A percentile compares a stretch with the other conserved stretches of the same genome.
Evolutionary conservation across 1,140 invertebrate species (phyloP).

Genomic region (Drosophila rufa): DNA sequence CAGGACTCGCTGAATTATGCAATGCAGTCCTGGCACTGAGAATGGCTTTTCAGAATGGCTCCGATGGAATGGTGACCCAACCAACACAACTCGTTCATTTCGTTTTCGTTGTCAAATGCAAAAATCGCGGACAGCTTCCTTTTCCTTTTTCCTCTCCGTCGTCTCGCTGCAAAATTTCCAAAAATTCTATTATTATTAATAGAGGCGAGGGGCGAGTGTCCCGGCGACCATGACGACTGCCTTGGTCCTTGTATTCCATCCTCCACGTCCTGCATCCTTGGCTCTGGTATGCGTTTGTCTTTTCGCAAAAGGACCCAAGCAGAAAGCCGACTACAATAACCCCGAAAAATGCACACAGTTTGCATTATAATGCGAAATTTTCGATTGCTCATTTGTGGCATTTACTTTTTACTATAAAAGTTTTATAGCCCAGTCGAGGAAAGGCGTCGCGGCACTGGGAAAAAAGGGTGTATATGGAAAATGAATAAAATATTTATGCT

Average conservation of each 20-base stretch:
- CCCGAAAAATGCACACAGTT: slow-evolving; percentile 83
- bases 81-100: slow-evolving; percentile 58
- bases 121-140: slow-evolving; percentile 76
- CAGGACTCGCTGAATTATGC: slow-evolving; percentile 50
- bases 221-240: slow-evolving; percentile 72
- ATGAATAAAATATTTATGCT: rapidly evolving
- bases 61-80: slow-evolving; percentile 13
- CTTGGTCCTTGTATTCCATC: slow-evolving; percentile 29
- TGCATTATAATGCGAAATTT: slow-evolving; percentile 84
- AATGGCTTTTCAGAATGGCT: not conserved
- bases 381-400: slow-evolving; percentile 84
- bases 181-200: slow-evolving; percentile 83
- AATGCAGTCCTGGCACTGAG: slow-evolving; percentile 33
- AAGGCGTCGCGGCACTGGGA: slow-evolving; percentile 6
- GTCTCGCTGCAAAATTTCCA: slow-evolving; percentile 68
- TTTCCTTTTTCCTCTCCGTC: slow-evolving; percentile 65
- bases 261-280: slow-evolving; percentile 7
- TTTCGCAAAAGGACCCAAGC: slow-evolving; percentile 28
- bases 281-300: slow-evolving; percentile 75
- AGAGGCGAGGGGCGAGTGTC: slow-evolving; percentile 47
- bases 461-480: not conserved
- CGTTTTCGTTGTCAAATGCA: slow-evolving; percentile 74
- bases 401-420: slow-evolving; percentile 84
- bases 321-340: slow-evolving; percentile 74
- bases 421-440: slow-evolving; percentile 66